A percentile compares a stretch with the other conserved stretches of the same genome.
phyloP scores from a whole-genome alignment of 2,113 vertebrate species.

The Ptilonorhynchus violaceus region DNA sequence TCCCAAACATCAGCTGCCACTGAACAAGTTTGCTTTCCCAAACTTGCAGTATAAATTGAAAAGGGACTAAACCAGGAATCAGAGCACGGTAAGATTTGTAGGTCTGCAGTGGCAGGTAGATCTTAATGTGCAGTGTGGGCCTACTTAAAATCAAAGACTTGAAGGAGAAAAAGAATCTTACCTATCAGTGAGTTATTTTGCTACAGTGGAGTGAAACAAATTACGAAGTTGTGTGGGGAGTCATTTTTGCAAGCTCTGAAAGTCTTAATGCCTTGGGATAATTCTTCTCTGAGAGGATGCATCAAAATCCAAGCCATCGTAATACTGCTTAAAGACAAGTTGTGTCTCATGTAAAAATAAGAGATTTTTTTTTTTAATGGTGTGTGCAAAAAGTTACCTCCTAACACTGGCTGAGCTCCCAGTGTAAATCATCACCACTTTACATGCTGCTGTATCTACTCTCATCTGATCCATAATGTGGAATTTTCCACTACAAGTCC shows the following conservation, averaged over 20 bases:
- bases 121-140: not conserved
- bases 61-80: not conserved
- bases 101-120: not conserved
- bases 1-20: not conserved
- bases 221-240: not conserved
- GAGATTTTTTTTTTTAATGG: not conserved
- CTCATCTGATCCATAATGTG: slow-evolving; percentile 4
- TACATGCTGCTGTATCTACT: not conserved
- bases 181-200: not conserved
- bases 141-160: not conserved
- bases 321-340: not conserved
- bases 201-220: not conserved
- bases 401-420: slow-evolving; percentile 29
- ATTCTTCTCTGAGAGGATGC: not conserved
- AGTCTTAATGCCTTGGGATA: not conserved
- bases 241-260: not conserved
- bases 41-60: not conserved
- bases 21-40: not conserved
- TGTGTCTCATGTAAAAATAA: not conserved
- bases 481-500: slow-evolving; percentile 37
- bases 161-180: not conserved
- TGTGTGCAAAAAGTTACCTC: not conserved
- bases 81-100: not conserved
- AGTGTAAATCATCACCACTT: slow-evolving; percentile 10
- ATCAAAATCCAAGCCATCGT: not conserved